These are phyloP conservation scores for Drosophila sordidula DNA, from an alignment of 2,888 invertebrate genomes.

Conservation along the genomic window DNA sequence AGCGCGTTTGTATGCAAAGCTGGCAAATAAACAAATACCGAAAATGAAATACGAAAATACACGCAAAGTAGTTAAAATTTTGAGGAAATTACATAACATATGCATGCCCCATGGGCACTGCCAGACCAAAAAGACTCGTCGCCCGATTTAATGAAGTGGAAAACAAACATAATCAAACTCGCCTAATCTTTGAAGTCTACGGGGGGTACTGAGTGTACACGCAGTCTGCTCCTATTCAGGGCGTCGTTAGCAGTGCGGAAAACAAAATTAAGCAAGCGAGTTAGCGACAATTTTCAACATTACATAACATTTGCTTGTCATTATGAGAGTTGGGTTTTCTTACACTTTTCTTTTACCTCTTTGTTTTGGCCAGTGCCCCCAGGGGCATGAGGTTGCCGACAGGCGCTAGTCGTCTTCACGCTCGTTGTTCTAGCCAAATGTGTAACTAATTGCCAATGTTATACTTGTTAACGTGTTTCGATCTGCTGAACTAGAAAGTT, in stretches of 20 bases:
- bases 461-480: slow-evolving; percentile 75
- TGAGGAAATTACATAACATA: slow-evolving; percentile 73
- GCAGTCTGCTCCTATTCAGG: slow-evolving; percentile 20
- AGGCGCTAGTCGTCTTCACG: slow-evolving; percentile 29
- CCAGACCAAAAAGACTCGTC: slow-evolving; percentile 53
- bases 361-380: slow-evolving; percentile 52
- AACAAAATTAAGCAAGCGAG: slow-evolving; percentile 65
- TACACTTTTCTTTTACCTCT: slow-evolving; percentile 1
- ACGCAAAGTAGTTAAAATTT: slow-evolving; percentile 64
- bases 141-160: slow-evolving; percentile 74
- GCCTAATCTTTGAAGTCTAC: slow-evolving; percentile 39
- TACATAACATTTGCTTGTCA: slow-evolving; percentile 54
- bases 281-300: slow-evolving; percentile 69
- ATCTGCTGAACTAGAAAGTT: slow-evolving; percentile 67
- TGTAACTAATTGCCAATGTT: slow-evolving; percentile 74
- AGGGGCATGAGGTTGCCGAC: slow-evolving; percentile 4
- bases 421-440: slow-evolving; percentile 69
- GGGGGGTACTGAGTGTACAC: neutral
- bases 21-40: slow-evolving; percentile 41
- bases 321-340: slow-evolving; percentile 35
- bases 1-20: slow-evolving; percentile 25
- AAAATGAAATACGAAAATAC: slow-evolving; percentile 38
- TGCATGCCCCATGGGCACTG: slow-evolving; percentile 34
- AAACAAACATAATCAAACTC: slow-evolving; percentile 71
- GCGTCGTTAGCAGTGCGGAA: slow-evolving; percentile 67